Base-by-base conservation (phyloP, 2,797 vertebrate species). In the Acanthopagrus latus region DNA sequence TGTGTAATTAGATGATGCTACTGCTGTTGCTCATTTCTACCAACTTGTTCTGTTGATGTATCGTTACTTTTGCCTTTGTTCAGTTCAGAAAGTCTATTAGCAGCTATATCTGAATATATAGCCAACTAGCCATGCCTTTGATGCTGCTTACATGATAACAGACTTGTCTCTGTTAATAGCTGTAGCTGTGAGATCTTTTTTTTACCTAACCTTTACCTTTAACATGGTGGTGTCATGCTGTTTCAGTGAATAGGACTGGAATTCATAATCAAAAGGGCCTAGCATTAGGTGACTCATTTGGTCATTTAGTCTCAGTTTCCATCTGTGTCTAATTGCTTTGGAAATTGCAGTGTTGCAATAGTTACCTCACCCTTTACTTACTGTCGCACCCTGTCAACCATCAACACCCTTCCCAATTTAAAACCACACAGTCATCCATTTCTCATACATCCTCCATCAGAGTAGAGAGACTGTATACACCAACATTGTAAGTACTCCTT, bases 401-500 rank as follows among this genome's bases (percentile, higher is more conserved):
- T 41, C 4, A 10, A 62, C 0, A 4, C 27, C 27, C 27, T 27
- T 27, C n/a, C 27, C 7, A 16, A 58, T 66, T 64, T 12, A 74
- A 71, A 41, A 54, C 11, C 44, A 5, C 18, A 51, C 20, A 68
- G 21, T 2, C 57, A 33, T 21, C 27, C 17, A 47, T 12, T 2
- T 1, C 1, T 25, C 27, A 64, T 27, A 71, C 17, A 27, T 29
- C 20, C 7, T 29, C 13, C 55, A 18, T 66, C 23, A 76, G n/a
- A 51, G 27, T 5, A 2, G 33, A 80, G 47, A 48, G 50, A 65
- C 5, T 6, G 50, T 65, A 5, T 12, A 23, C 4, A n/a, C 33
- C 7, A 17, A n/a, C 43, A 50, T 9, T 44, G 83, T 81, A 68
- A 85, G 83, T 81, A 71, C 43, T 6, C 9, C 1, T 47, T 74